Conservation (phyloP, 2,113 vertebrate species). For the Smithornis capensis region DNA sequence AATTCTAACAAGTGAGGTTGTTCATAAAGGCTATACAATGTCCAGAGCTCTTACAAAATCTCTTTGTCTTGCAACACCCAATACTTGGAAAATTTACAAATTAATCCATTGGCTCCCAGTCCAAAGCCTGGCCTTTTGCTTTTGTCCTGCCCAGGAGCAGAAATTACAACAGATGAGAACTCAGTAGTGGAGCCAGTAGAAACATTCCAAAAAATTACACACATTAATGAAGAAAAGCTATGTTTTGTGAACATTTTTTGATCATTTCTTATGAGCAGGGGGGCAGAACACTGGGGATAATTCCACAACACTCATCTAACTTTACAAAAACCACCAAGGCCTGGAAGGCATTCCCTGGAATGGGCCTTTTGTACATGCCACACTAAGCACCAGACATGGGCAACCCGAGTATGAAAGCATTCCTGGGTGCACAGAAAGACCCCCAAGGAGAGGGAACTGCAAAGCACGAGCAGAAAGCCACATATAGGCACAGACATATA, state of each 20-base stretch:
- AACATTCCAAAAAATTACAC: neutral
- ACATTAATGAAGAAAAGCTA: neutral
- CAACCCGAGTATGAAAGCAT: neutral
- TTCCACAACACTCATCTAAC: neutral
- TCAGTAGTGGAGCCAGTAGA: neutral
- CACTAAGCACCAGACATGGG: neutral
- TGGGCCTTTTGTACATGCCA: neutral
- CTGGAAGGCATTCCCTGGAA: neutral
- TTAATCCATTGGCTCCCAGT: constrained; percentile 3
- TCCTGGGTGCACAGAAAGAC: neutral
- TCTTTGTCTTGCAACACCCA: neutral
- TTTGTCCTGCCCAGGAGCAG: constrained; percentile 1
- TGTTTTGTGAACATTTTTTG: neutral
- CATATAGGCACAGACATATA: neutral
- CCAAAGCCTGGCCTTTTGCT: neutral
- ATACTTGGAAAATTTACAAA: neutral
- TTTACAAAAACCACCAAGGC: neutral
- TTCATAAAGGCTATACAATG: neutral
- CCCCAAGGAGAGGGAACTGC: neutral
- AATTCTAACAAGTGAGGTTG: constrained; percentile 60
- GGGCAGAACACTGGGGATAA: neutral
- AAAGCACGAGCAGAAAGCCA: neutral
- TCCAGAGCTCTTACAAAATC: constrained; percentile 3
- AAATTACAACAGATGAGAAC: constrained; percentile 34
- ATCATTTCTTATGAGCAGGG: neutral